Conservation (phyloP, 2,888 invertebrate species). For the Pollenia angustigena region DNA sequence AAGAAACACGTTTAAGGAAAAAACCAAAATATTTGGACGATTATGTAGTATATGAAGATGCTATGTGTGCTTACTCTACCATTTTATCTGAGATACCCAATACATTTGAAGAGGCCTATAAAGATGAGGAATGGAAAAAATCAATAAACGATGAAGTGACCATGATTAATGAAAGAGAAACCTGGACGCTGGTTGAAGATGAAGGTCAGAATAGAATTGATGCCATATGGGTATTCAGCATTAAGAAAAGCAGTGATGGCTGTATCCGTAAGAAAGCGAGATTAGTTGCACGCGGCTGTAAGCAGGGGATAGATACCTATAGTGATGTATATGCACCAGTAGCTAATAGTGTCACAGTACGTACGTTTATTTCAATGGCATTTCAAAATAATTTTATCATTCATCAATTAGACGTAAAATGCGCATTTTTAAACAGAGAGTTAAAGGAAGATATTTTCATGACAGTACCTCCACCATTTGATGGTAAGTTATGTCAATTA, state of each 20-base stretch:
- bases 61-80: neutral
- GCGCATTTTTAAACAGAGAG: conserved; percentile 15
- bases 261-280: conserved; percentile 40
- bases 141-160: neutral
- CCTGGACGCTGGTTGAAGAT: neutral
- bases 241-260: conserved; percentile 30
- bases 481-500: conserved; percentile 21
- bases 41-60: neutral
- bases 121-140: neutral
- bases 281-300: conserved; percentile 47
- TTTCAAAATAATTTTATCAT: conserved; percentile 26
- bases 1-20: neutral
- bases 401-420: conserved; percentile 36
- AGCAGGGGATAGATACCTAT: neutral
- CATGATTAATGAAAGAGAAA: neutral
- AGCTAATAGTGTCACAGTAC: conserved; percentile 27
- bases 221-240: conserved; percentile 28
- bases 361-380: conserved; percentile 33
- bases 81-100: neutral
- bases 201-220: conserved; percentile 3
- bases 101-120: conserved; percentile 1
- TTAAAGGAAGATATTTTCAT: conserved; percentile 20
- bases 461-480: conserved; percentile 24
- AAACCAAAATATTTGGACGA: neutral
- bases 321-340: conserved; percentile 32